Evolutionary conservation across 2,888 invertebrate genomes (phyloP).

Genomic region (Rhagonycha lutea): DNA sequence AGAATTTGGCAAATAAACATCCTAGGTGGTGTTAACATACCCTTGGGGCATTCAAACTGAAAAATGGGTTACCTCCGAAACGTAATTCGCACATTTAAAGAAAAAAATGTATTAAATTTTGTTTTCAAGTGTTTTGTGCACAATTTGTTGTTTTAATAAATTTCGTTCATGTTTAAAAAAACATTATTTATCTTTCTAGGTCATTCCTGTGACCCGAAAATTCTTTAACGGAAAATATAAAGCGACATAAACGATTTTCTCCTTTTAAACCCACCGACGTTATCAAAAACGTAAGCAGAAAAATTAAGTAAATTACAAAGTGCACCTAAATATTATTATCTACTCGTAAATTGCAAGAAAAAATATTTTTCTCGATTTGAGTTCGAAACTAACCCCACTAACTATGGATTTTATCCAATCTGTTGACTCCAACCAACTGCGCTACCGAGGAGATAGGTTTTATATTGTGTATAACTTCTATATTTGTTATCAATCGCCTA

Average conservation of each 20-base stretch:
- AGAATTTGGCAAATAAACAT: conserved; percentile 29
- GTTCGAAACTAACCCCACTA: too few species aligned
- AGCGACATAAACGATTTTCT: neutral
- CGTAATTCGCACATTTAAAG: neutral
- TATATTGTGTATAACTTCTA: too few species aligned
- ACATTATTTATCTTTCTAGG: neutral
- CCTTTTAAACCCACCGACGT: neutral
- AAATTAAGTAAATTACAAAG: too few species aligned
- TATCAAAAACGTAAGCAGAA: neutral
- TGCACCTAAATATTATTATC: too few species aligned
- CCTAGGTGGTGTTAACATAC: conserved; percentile 21
- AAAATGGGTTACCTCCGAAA: conserved; percentile 8
- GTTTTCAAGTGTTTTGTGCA: neutral
- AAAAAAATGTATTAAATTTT: neutral
- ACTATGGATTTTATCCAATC: too few species aligned
- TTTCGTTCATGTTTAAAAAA: neutral
- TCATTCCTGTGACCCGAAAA: neutral
- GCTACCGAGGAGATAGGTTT: too few species aligned
- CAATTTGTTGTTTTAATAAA: neutral
- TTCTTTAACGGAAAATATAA: neutral
- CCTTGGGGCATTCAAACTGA: conserved; percentile 12
- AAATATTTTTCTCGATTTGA: too few species aligned
- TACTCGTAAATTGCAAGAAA: too few species aligned
- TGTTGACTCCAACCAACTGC: too few species aligned
- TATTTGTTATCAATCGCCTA: too few species aligned